Base-by-base conservation (phyloP, 2,888 invertebrate species). In the Zhuqinia jingwanae region DNA sequence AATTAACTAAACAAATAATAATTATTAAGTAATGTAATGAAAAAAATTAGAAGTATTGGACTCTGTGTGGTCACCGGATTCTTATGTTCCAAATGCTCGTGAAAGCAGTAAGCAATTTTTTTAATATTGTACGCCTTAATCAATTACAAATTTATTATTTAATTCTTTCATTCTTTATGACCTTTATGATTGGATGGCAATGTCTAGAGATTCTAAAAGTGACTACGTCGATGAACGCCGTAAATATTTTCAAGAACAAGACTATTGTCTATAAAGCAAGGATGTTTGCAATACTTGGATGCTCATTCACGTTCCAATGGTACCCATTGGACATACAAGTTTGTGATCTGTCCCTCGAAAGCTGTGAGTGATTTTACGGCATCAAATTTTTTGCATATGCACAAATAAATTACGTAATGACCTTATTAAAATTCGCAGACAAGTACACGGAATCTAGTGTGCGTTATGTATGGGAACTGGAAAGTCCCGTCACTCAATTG, bases 41-140 rank as follows among this genome's bases (percentile, higher is more conserved):
- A n/a, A n/a, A n/a, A n/a, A n/a, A n/a, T n/a, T n/a, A n/a, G n/a
- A n/a, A n/a, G n/a, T n/a, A n/a, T n/a, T n/a, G n/a, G n/a, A n/a
- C n/a, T 96, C 95, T 92, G 93, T 97, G n/a, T 97, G 96, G 96
- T 96, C 96, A 92, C 96, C 96, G 0, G 96, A 97, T 93, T 95
- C 96, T 30, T 97, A 96, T 92, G 96, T 97, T 92, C 93, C 96
- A 53, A 96, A 96, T 92, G 96, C 96, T 1, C 96, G 97, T 94
- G 95, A 96, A 75, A 95, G 96, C 92, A 96, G 96, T 96, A 93
- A 92, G 92, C n/a, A n/a, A n/a, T n/a, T n/a, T n/a, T n/a, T n/a
- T n/a, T n/a, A n/a, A n/a, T n/a, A n/a, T n/a, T n/a, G n/a, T n/a
- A n/a, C n/a, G n/a, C n/a, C n/a, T n/a, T n/a, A n/a, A n/a, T n/a